These are phyloP conservation scores for Drepana falcataria DNA, from an alignment of 2,888 invertebrate species.

Conservation along the genomic window DNA sequence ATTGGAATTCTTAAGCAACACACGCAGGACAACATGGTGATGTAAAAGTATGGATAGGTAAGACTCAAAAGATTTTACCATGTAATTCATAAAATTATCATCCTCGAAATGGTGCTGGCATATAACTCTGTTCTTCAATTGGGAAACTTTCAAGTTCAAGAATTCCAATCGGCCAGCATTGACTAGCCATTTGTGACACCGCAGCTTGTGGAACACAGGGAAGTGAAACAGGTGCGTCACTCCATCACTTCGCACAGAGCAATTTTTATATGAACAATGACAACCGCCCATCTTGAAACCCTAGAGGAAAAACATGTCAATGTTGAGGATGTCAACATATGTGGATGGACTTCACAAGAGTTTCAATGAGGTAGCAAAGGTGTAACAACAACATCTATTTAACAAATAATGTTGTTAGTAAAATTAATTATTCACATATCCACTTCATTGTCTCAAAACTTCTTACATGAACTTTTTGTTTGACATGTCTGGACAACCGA, in stretches of 20 bases:
- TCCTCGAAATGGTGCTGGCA: constrained; percentile 80
- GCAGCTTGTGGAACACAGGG: constrained; percentile 77
- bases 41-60: too few species aligned
- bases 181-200: constrained; percentile 79
- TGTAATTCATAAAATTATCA: constrained; percentile 73
- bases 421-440: too few species aligned
- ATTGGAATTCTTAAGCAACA: too few species aligned
- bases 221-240: constrained; percentile 81
- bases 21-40: too few species aligned
- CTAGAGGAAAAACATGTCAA: constrained; percentile 10
- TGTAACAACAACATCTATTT: too few species aligned
- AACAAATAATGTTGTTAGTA: too few species aligned
- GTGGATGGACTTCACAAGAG: too few species aligned
- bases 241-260: constrained; percentile 68
- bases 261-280: constrained; percentile 77
- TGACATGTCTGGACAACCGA: too few species aligned
- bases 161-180: constrained; percentile 76
- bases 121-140: constrained; percentile 79
- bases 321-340: too few species aligned
- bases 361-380: too few species aligned
- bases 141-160: constrained; percentile 74
- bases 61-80: constrained; percentile 34
- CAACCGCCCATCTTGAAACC: constrained; percentile 77
- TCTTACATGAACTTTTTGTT: too few species aligned
- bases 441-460: too few species aligned